Evolutionary conservation across 2,113 vertebrate species (phyloP), one percentile per base, ranked within the genome.

Genomic region (Pachycephala philippinensis): DNA sequence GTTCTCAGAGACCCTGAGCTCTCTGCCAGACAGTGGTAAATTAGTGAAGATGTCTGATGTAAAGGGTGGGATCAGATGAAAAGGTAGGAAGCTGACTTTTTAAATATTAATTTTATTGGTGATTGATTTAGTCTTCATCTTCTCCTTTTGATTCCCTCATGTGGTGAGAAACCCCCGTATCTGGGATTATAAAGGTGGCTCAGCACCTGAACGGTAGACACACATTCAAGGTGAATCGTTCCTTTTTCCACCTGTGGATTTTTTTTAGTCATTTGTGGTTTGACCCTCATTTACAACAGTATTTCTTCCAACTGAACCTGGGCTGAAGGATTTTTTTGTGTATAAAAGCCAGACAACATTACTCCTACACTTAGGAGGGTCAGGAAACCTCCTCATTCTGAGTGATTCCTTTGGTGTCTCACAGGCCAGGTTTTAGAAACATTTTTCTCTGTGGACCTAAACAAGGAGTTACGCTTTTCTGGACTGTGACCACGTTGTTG

Each of bases 391-490:
- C 68, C 74, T 22, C 16, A 6, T 11, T 49, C 50, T 21, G 35
- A 37, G 49, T 16, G 45, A 21, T 21, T 81, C 59, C 69, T 77
- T 47, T 31, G 45, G 31, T 15, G 20, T 26, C 45, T 65, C 35
- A 4, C 37, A 23, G 35, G 22, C n/a, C 56, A 45, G 33, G 24
- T 23, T 39, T 80, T 37, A 45, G 37, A 27, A 76, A 5, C 2
- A 0, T 6, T 79, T 52, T 31, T 39, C 49, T 37, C 50, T 42
- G 5, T 0, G 0, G 3, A 24, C n/a, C n/a, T 47, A 4, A 42
- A 7, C 6, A 28, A 45, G 83, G 10, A 19, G 6, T 7, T 35
- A 0, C 10, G 49, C 4, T 42, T 39, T 53, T 7, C 35, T 31
- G 50, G 18, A 45, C 61, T 39, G 65, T 27, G 15, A 4, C 37